Evolutionary conservation across 2,113 vertebrate species (phyloP).

Genomic region (Clinocottus analis): DNA sequence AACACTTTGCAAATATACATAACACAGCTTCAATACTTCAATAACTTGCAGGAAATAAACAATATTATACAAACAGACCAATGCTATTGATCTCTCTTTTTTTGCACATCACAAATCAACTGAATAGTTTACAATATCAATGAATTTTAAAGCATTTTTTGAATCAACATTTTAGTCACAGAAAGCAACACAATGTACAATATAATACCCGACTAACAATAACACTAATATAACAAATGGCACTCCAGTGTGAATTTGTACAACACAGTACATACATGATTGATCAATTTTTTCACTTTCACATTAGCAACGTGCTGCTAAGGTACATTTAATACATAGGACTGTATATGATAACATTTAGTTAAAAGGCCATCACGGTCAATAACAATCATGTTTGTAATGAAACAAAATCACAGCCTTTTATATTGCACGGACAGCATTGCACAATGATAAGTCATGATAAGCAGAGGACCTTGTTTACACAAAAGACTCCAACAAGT

Average conservation of each 20-base stretch:
- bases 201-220: background rate
- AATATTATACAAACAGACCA: slow-evolving; percentile 33
- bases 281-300: slow-evolving; percentile 7
- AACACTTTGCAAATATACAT: slow-evolving; percentile 19
- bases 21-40: slow-evolving; percentile 5
- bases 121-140: background rate
- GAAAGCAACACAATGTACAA: slow-evolving; percentile 39
- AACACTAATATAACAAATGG: background rate
- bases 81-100: background rate
- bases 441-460: slow-evolving; percentile 2
- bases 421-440: slow-evolving; percentile 9
- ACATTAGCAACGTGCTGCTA: slow-evolving; percentile 6
- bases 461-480: background rate
- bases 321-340: slow-evolving; percentile 36
- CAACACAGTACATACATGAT: slow-evolving; percentile 14
- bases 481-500: background rate
- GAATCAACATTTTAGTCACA: background rate
- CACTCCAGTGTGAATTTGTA: background rate
- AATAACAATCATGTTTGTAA: slow-evolving; percentile 13
- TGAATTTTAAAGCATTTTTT: background rate
- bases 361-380: slow-evolving; percentile 30
- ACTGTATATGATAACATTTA: background rate
- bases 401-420: slow-evolving; percentile 7
- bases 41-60: slow-evolving; percentile 3
- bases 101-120: background rate